Conservation (phyloP, 2,797 vertebrate genomes). For the Enteromius fasciolatus region DNA sequence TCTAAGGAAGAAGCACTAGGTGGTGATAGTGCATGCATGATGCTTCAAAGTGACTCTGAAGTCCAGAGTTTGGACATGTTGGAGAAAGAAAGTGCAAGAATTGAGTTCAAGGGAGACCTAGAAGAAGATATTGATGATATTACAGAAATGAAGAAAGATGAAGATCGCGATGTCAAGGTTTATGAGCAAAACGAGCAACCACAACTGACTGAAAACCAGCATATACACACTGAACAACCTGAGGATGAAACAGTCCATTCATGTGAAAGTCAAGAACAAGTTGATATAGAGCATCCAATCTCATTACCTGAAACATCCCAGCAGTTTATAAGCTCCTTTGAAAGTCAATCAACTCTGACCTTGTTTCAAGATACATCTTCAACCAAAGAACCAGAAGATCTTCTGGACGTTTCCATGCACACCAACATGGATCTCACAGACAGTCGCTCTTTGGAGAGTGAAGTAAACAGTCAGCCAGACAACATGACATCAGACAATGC, state of each 20-base stretch:
- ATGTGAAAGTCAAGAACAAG: conserved; percentile 13
- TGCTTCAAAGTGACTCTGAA: conserved; percentile 22
- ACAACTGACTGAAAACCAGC: conserved; percentile 31
- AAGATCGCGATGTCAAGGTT: conserved; percentile 2
- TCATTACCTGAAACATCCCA: conserved; percentile 47
- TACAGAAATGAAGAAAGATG: neutral
- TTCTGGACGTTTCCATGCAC: conserved; percentile 60
- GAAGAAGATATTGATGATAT: conserved; percentile 23
- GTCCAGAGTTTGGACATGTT: conserved; percentile 3
- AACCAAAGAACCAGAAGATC: conserved; percentile 54
- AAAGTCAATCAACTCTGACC: conserved; percentile 12
- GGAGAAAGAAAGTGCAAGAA: conserved; percentile 21
- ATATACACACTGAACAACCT: conserved; percentile 1
- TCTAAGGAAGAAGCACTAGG: conserved; percentile 26
- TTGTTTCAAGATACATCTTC: conserved; percentile 30
- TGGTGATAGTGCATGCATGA: conserved; percentile 36
- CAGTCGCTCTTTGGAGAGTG: conserved; percentile 39
- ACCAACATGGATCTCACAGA: conserved; percentile 59
- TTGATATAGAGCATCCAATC: conserved; percentile 16
- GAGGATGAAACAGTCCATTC: conserved; percentile 18
- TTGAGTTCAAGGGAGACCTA: conserved; percentile 12
- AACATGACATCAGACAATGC: conserved; percentile 39
- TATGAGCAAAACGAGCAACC: conserved; percentile 32
- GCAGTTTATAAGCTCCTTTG: conserved; percentile 12
- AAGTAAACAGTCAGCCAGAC: conserved; percentile 53